Conservation (phyloP, 1,140 invertebrate genomes). For the Venturia canescens region DNA sequence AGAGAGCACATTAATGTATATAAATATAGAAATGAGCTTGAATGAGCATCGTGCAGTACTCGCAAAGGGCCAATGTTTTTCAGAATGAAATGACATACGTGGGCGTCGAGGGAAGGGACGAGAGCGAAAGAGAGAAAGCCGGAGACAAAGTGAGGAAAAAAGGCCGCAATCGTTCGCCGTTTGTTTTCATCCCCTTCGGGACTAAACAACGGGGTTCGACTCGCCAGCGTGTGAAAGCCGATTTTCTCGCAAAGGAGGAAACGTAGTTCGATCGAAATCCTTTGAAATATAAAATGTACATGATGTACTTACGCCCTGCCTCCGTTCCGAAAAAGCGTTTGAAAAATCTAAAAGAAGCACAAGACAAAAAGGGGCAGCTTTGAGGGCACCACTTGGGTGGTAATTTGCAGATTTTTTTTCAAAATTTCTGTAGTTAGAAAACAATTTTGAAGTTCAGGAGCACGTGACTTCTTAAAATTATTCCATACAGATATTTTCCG, state of each 20-base stretch:
- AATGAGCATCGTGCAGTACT: conserved; percentile 1
- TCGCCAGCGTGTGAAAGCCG: conserved; percentile 47
- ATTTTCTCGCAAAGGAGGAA: conserved; percentile 22
- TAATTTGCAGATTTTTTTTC: too few relatives aligned
- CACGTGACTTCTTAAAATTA: too few relatives aligned
- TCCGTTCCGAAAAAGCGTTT: too few relatives aligned
- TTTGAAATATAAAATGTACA: neutral
- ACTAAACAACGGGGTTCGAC: conserved; percentile 18
- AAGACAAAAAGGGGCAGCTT: too few relatives aligned
- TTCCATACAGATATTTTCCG: too few relatives aligned
- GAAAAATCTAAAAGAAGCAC: too few relatives aligned
- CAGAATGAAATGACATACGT: neutral
- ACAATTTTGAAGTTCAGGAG: too few relatives aligned
- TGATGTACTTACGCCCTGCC: too few relatives aligned
- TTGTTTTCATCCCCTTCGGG: neutral
- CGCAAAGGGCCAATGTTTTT: conserved; percentile 19
- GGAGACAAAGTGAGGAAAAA: neutral
- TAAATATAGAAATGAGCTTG: neutral
- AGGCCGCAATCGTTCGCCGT: conserved; percentile 36
- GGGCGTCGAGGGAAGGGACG: neutral
- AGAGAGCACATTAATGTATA: neutral
- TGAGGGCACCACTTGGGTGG: too few relatives aligned
- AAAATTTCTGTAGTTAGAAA: too few relatives aligned
- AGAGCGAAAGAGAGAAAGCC: neutral
- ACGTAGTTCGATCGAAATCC: neutral